Base-by-base conservation (phyloP, 2,888 invertebrate genomes). In the Thereva nobilitata region DNA sequence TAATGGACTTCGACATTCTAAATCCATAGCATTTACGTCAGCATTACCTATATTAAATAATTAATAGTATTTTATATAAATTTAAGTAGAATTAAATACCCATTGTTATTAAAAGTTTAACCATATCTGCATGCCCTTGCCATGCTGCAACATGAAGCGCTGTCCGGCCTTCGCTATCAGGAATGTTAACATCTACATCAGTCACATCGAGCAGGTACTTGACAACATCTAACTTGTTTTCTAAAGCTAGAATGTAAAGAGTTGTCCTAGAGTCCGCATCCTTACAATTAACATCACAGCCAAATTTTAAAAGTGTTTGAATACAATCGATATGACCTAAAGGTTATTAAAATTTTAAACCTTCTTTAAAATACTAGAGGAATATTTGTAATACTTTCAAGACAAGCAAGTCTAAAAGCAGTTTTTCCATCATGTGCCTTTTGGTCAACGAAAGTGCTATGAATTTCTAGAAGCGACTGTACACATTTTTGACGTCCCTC, bases 111-210 rank as follows among this genome's bases (percentile, higher is more conserved):
- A 97, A 83, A 40, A 95, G 80, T 70, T 91, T 89, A 0, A 95
- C 95, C 92, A 96, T 94, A 71, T 95, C 94, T 0, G 89, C 87
- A 76, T 97, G 96, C 0, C 96, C 97, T 77, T 97, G 96, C 94
- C 95, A 95, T 8, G 94, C 87, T 3, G 93, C 91, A 1, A 95
- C 95, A 77, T 95, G 95, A 8, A 95, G 81, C 0, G 95, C 92
- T 0, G 95, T 94, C 44, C 95, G 87, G 23, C 94, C 95, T 84
- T 97, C 96, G 4, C 90, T 87, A 78, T 97, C 97, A 53, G 92
- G 87, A 67, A 91, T 89, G 78, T 95, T 93, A 0, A 94, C 91
- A 74, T 92, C 89, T 0, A 93, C 92, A 10, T 83, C 84, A 44
- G 90, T 90, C 74, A 89, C 86, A 68, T 90, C 86, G 66, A 96